A percentile compares a stretch with the other conserved stretches of the same genome.
Conservation (phyloP, 2,797 vertebrate genomes). For the Moxostoma hubbsi region DNA sequence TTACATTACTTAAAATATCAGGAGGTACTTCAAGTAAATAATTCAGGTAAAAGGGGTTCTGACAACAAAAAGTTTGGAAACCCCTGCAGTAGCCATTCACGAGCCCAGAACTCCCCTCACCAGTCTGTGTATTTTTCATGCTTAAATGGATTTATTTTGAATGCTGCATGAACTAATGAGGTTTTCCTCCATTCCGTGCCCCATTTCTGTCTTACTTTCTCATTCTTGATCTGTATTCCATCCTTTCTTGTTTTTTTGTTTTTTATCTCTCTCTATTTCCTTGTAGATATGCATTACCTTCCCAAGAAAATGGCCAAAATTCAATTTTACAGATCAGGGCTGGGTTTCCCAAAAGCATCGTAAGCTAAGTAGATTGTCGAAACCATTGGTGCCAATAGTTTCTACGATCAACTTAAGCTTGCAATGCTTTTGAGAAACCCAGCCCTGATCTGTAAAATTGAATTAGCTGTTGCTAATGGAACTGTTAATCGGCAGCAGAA, state of each 20-base stretch:
- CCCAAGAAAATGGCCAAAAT: slow-evolving; percentile 68
- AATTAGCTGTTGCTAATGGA: slow-evolving; percentile 81
- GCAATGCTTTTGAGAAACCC: too few species aligned
- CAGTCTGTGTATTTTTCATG: slow-evolving; percentile 68
- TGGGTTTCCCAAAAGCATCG: too few species aligned
- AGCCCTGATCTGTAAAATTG: slow-evolving; percentile 77
- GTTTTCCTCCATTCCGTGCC: slow-evolving; percentile 62
- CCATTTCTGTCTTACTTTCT: slow-evolving; percentile 52
- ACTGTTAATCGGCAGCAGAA: slow-evolving; percentile 73
- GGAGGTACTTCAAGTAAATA: too few species aligned
- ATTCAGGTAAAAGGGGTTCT: too few species aligned
- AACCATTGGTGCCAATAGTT: too few species aligned
- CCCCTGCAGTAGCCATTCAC: slow-evolving; percentile 49
- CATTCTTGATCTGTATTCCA: slow-evolving; percentile 13
- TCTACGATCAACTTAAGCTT: too few species aligned
- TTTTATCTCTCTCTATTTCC: slow-evolving; percentile 57
- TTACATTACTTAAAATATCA: too few species aligned
- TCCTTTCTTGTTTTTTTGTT: not conserved
- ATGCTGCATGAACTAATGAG: slow-evolving; percentile 64
- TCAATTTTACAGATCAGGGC: too few species aligned
- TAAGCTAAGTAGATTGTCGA: too few species aligned
- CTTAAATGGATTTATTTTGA: slow-evolving; percentile 73
- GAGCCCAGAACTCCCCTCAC: slow-evolving; percentile 57
- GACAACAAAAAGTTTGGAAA: too few species aligned
- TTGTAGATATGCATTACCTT: slow-evolving; percentile 81